Conservation (phyloP, 2,113 vertebrate genomes). For the Thalassarche chlororhynchos region DNA sequence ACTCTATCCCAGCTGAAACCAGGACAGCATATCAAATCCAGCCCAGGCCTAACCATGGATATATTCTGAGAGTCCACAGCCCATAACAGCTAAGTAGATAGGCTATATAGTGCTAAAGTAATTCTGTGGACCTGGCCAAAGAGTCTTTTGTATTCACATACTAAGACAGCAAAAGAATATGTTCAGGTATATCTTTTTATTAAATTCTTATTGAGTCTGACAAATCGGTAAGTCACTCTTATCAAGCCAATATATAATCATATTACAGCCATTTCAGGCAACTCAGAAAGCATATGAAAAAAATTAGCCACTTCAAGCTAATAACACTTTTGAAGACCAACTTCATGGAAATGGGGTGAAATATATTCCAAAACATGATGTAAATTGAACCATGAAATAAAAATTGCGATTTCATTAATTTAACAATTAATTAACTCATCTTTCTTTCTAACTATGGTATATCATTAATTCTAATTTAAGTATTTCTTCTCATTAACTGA, state of each 20-base stretch:
- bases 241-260: background rate
- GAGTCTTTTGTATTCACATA: background rate
- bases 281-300: background rate
- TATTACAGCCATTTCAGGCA: background rate
- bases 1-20: too few relatives aligned
- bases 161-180: background rate
- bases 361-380: background rate
- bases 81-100: rapidly evolving
- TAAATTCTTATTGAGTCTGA: background rate
- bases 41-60: background rate
- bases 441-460: background rate
- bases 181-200: background rate
- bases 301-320: background rate
- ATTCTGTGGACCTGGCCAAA: background rate
- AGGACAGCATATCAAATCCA: background rate
- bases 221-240: background rate
- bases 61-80: background rate
- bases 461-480: background rate
- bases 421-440: background rate
- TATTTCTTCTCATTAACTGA: background rate
- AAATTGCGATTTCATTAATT: background rate
- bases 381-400: background rate
- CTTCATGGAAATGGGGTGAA: background rate
- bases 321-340: background rate
- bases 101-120: background rate